A percentile compares a stretch with the other conserved stretches of the same genome.
phyloP scores from a whole-genome alignment of 2,113 vertebrate genomes.

The Hipposideros armiger region DNA sequence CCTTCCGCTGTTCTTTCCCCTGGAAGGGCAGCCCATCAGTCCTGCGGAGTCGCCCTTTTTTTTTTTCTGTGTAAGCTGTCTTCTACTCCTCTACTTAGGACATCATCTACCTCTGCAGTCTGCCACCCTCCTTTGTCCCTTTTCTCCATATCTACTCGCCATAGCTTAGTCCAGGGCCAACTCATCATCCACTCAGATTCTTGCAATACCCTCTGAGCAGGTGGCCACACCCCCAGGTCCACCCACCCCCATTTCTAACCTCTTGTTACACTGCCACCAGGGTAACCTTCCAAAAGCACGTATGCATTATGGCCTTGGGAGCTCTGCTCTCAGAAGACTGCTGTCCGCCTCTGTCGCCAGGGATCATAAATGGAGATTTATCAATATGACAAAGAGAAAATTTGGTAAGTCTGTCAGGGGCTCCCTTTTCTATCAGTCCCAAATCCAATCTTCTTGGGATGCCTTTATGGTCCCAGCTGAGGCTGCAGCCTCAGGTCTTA shows the following conservation, averaged over 20 bases:
- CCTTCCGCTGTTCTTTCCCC: background rate
- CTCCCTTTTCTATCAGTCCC: background rate
- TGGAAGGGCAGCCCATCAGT: background rate
- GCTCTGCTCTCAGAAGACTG: background rate
- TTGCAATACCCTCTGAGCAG: too few species aligned
- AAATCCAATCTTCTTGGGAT: background rate
- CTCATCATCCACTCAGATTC: too few species aligned
- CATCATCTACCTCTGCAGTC: background rate
- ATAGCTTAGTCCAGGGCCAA: background rate
- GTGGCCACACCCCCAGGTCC: too few species aligned
- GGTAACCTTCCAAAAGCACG: background rate
- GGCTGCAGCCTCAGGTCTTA: accelerated
- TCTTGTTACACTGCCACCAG: background rate
- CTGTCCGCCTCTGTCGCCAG: background rate
- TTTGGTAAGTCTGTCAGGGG: background rate
- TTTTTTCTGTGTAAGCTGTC: accelerated
- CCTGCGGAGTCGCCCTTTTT: background rate
- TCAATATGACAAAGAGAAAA: background rate
- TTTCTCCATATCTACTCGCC: accelerated
- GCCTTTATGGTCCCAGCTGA: background rate
- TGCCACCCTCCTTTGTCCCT: background rate
- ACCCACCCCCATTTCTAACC: too few species aligned
- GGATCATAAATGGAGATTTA: background rate
- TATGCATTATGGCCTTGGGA: accelerated
- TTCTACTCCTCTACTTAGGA: background rate